A percentile compares a stretch with the other conserved stretches of the same genome.
These are phyloP conservation scores for Cactoblastis cactorum DNA, from an alignment of 2,888 invertebrate genomes.

Conservation along the genomic window DNA sequence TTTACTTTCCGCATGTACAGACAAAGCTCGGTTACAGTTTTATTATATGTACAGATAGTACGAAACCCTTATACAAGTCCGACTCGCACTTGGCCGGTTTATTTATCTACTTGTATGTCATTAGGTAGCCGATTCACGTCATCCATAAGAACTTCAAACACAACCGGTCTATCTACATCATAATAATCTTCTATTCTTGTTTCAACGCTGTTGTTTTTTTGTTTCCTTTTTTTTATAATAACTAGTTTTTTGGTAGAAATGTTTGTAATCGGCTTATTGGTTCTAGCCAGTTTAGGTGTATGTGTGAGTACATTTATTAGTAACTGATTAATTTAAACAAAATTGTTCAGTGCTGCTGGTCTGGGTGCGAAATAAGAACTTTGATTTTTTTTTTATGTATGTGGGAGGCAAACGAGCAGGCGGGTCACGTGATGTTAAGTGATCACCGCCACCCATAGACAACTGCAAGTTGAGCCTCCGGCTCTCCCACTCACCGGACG, in stretches of 20 bases:
- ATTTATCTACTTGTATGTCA: background rate
- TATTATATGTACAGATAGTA: no score
- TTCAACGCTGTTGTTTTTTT: background rate
- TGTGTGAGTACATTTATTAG: background rate
- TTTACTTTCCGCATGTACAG: no score
- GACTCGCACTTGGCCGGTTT: no score
- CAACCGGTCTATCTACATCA: conserved; percentile 6
- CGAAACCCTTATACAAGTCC: no score
- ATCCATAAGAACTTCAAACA: background rate
- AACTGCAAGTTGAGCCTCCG: no score
- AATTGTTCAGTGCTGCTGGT: background rate
- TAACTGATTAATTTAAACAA: background rate
- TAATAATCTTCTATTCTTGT: conserved; percentile 4
- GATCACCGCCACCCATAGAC: no score
- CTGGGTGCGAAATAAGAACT: background rate
- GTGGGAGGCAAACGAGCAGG: no score
- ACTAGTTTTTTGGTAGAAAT: conserved; percentile 1
- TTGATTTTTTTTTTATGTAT: no score
- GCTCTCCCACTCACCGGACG: no score
- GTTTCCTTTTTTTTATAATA: background rate
- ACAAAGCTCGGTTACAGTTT: no score
- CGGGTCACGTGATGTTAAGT: no score
- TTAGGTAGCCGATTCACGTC: conserved; percentile 2
- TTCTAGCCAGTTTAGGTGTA: background rate
- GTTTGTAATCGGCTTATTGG: background rate